These are phyloP conservation scores for Lithophane socia DNA, from an alignment of 2,888 invertebrate species.

Conservation along the genomic window DNA sequence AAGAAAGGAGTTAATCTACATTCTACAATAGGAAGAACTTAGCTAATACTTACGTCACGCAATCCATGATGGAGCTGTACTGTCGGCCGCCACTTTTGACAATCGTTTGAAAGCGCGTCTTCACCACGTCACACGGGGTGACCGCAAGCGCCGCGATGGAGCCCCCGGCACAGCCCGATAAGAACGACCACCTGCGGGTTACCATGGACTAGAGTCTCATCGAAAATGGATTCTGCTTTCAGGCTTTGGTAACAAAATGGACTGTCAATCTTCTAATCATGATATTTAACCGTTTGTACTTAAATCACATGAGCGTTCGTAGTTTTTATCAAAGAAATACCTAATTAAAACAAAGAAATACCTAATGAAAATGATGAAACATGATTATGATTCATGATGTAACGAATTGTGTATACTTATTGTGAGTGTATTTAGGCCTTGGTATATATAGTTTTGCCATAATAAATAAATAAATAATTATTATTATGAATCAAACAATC, in stretches of 20 bases:
- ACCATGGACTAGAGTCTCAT: neutral
- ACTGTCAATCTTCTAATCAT: neutral
- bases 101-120: conserved; percentile 98
- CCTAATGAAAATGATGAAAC: no score
- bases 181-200: conserved; percentile 95
- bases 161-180: conserved; percentile 97
- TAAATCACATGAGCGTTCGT: neutral
- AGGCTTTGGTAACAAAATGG: neutral
- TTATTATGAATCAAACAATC: neutral
- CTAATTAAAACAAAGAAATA: neutral
- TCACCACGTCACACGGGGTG: conserved; percentile 99
- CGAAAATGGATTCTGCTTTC: no score
- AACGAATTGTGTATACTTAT: no score
- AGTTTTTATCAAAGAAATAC: neutral
- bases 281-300: neutral
- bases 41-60: conserved; percentile 93
- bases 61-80: conserved; percentile 97
- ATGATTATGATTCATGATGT: no score
- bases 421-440: no score
- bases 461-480: neutral
- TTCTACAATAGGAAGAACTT: neutral
- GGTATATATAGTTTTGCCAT: no score
- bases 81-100: conserved; percentile 96
- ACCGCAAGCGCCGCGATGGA: conserved; percentile 96
- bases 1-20: neutral